Evolutionary conservation across 2,888 invertebrate genomes (phyloP).

Genomic region (Pachymerium ferrugineum): DNA sequence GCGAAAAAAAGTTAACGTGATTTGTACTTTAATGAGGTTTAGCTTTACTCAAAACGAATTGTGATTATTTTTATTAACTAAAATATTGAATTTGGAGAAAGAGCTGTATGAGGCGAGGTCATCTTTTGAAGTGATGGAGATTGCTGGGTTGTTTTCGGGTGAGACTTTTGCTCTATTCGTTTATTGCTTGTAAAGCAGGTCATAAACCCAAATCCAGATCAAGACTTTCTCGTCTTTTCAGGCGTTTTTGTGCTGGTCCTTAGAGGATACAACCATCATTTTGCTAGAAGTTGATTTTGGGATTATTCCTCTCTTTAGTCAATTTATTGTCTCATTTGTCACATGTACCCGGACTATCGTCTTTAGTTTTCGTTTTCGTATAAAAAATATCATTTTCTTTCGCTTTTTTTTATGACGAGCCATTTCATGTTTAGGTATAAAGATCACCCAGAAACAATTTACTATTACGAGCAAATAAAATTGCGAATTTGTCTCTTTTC

Average conservation of each 20-base stretch:
- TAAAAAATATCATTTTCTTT: too few relatives aligned
- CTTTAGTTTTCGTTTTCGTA: slow-evolving; percentile 12
- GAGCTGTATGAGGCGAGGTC: too few relatives aligned
- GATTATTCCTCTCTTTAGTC: slow-evolving; percentile 10
- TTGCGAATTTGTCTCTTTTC: too few relatives aligned
- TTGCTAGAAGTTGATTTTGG: background rate
- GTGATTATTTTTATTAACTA: too few relatives aligned
- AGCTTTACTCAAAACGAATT: too few relatives aligned
- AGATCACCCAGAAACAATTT: too few relatives aligned
- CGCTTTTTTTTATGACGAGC: too few relatives aligned
- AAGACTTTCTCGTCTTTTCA: background rate
- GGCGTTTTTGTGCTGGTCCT: background rate
- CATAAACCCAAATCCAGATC: background rate
- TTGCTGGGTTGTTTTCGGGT: background rate
- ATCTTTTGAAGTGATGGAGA: background rate
- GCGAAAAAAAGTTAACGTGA: too few relatives aligned
- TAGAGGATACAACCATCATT: background rate
- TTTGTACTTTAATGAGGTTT: too few relatives aligned
- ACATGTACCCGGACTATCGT: background rate
- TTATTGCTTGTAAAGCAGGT: slow-evolving; percentile 6
- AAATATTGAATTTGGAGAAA: too few relatives aligned
- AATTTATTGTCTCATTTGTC: slow-evolving; percentile 9
- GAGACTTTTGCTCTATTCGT: slow-evolving; percentile 6
- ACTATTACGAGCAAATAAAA: too few relatives aligned
- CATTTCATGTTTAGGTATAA: too few relatives aligned